A percentile compares a stretch with the other conserved stretches of the same genome.
Conservation (phyloP, 2,888 invertebrate species). For the Parapristionchus giblindavisi region DNA sequence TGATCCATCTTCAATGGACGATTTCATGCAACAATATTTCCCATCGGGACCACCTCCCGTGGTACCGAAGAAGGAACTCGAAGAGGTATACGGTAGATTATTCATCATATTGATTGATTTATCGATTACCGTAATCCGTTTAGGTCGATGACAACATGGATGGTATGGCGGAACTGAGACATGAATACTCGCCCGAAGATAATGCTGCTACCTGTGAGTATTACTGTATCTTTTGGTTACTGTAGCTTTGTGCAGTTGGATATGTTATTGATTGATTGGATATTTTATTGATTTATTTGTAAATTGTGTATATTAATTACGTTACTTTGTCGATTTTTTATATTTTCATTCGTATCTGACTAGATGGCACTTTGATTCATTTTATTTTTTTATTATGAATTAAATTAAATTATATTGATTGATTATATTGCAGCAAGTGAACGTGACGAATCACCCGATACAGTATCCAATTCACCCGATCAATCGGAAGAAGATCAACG, state of each 20-base stretch:
- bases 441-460: conserved; percentile 53
- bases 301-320: neutral
- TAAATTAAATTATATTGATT: too few species aligned
- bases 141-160: neutral
- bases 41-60: neutral
- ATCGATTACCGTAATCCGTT: neutral
- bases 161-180: too few species aligned
- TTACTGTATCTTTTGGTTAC: neutral
- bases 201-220: conserved; percentile 31
- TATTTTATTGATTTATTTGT: neutral
- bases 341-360: neutral
- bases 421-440: conserved; percentile 17
- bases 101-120: neutral
- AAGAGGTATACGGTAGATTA: conserved; percentile 9
- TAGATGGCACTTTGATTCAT: too few species aligned
- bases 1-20: conserved; percentile 4
- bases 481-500: conserved; percentile 22
- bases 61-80: neutral
- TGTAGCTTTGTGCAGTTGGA: neutral
- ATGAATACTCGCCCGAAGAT: conserved; percentile 37
- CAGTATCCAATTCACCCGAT: conserved; percentile 48
- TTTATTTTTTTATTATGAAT: too few species aligned
- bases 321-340: neutral
- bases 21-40: conserved; percentile 32
- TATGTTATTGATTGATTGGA: neutral